Evolutionary conservation across 2,797 vertebrate genomes (phyloP).

Genomic region (Periophthalmus magnuspinnatus): DNA sequence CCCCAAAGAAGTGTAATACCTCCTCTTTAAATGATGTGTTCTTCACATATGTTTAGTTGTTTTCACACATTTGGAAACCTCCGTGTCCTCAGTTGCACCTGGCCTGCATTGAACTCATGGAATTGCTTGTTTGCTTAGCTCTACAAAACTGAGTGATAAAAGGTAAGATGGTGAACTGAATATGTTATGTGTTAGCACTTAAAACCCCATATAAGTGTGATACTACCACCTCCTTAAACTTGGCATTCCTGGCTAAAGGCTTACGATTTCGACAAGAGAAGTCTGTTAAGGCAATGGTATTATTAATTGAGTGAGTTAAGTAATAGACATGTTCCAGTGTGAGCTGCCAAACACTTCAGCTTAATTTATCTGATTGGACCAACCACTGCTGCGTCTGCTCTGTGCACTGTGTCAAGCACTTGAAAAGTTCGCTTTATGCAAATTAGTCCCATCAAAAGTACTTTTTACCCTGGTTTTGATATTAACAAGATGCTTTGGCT

Average conservation of each 20-base stretch:
- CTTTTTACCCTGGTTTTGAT: background rate
- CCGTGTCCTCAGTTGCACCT: no score
- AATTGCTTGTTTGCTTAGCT: no score
- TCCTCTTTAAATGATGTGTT: no score
- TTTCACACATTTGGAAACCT: no score
- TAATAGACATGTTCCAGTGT: background rate
- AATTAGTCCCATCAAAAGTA: background rate
- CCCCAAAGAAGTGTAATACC: no score
- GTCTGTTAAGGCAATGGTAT: background rate
- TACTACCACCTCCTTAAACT: background rate
- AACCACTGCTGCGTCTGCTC: background rate
- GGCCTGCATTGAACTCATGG: no score
- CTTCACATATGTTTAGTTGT: no score
- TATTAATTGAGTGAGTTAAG: constrained; percentile 1
- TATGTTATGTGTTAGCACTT: no score
- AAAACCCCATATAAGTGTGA: no score
- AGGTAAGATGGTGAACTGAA: no score
- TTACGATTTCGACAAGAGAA: background rate
- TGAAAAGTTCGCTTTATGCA: background rate
- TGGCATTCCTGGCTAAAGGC: background rate
- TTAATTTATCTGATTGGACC: background rate
- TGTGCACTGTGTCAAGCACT: background rate
- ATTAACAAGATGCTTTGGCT: background rate
- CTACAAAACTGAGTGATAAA: no score
- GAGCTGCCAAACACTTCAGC: background rate